These are phyloP conservation scores for Atta texana DNA, from an alignment of 1,140 invertebrate genomes.

Conservation along the genomic window DNA sequence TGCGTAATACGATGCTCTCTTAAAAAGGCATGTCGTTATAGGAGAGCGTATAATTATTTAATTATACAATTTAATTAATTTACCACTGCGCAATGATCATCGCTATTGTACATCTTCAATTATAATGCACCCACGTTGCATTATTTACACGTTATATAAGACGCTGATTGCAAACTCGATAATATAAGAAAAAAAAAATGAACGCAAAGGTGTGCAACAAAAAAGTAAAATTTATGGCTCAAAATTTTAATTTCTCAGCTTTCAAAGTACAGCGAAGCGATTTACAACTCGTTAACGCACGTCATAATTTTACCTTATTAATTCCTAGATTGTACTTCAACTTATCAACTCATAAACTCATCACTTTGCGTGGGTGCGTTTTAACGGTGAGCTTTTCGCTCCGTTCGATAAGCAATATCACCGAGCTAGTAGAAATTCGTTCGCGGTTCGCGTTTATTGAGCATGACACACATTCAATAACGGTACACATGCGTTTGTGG, in stretches of 20 bases:
- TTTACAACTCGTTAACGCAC: not conserved
- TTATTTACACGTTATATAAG: not conserved
- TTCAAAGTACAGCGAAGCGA: not conserved
- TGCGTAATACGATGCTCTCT: not conserved
- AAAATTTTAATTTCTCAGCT: not conserved
- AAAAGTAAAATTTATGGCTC: not conserved
- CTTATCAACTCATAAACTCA: not conserved
- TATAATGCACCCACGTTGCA: not conserved
- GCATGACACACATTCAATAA: not conserved
- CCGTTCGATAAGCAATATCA: not conserved
- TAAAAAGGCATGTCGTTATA: not conserved
- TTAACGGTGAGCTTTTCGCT: not conserved
- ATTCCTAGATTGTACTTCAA: not conserved
- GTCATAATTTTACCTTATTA: constrained; percentile 11
- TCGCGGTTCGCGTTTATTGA: constrained; percentile 24
- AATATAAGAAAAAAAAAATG: not conserved
- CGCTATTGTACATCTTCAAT: not conserved
- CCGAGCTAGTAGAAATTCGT: not conserved
- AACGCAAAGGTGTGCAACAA: not conserved
- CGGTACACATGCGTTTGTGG: not conserved
- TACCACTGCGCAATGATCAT: not conserved
- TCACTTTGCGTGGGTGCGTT: not conserved
- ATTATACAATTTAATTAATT: constrained; percentile 19
- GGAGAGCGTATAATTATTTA: not conserved
- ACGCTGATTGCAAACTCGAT: not conserved